A percentile compares a stretch with the other conserved stretches of the same genome.
phyloP scores from a whole-genome alignment of 1,140 invertebrate species.

The Fopius arisanus region DNA sequence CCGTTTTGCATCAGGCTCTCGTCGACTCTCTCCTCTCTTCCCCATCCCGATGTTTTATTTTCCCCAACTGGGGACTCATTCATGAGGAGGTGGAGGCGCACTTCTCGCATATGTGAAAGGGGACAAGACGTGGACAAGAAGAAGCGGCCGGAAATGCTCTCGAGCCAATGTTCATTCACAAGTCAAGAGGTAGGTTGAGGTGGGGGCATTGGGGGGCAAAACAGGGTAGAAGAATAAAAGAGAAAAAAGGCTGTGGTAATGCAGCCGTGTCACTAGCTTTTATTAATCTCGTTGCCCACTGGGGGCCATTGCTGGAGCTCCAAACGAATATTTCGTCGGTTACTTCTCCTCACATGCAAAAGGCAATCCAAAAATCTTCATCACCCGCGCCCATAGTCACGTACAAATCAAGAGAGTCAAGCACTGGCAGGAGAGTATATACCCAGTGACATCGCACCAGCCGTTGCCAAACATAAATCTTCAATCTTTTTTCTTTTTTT shows the following conservation, averaged over 20 bases:
- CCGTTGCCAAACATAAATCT: slow-evolving; percentile 26
- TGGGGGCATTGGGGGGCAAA: slow-evolving; percentile 14
- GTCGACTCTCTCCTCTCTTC: slow-evolving; percentile 26
- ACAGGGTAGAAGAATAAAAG: neutral
- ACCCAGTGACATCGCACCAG: slow-evolving; percentile 2
- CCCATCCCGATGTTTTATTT: neutral
- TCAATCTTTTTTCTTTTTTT: neutral
- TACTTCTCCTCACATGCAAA: slow-evolving; percentile 1
- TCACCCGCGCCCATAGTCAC: neutral
- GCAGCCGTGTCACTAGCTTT: slow-evolving; percentile 33
- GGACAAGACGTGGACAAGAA: slow-evolving; percentile 15
- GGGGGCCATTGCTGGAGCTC: slow-evolving; percentile 34
- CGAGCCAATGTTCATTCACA: slow-evolving; percentile 65
- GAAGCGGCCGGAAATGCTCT: slow-evolving; percentile 57
- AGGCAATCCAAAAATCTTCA: neutral
- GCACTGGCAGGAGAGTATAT: neutral
- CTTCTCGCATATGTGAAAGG: slow-evolving; percentile 31
- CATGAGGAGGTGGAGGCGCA: slow-evolving; percentile 39
- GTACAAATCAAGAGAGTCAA: neutral
- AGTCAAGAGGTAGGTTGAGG: slow-evolving; percentile 29
- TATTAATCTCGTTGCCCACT: slow-evolving; percentile 42
- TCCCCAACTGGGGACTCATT: slow-evolving; percentile 46
- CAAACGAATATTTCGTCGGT: slow-evolving; percentile 27
- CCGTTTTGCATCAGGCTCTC: slow-evolving; percentile 39
- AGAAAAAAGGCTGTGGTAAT: slow-evolving; percentile 18